These are phyloP conservation scores for Cistogaster globosa DNA, from an alignment of 2,888 invertebrate species.

Conservation along the genomic window DNA sequence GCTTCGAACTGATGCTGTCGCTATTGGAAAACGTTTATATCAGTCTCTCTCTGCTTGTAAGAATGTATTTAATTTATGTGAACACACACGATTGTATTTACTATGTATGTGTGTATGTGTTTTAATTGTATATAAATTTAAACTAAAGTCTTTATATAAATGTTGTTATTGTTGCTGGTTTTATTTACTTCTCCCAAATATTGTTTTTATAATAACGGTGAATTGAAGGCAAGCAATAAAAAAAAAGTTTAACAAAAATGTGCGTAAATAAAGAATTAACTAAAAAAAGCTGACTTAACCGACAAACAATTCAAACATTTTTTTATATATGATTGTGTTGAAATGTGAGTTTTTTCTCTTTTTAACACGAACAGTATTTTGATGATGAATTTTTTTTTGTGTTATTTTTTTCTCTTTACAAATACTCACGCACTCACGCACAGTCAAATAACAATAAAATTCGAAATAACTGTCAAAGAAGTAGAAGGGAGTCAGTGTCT, in stretches of 20 bases:
- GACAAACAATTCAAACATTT: slow-evolving; percentile 41
- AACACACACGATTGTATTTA: slow-evolving; percentile 55
- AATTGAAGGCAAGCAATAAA: slow-evolving; percentile 51
- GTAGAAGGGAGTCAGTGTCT: slow-evolving; percentile 27
- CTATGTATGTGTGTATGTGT: background rate
- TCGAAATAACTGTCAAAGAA: slow-evolving; percentile 1
- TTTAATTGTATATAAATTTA: slow-evolving; percentile 69
- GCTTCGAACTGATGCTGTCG: slow-evolving; percentile 25
- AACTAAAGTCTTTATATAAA: slow-evolving; percentile 50
- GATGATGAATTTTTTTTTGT: slow-evolving; percentile 19
- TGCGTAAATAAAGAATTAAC: slow-evolving; percentile 47
- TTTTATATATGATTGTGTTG: background rate
- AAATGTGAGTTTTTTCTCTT: slow-evolving; percentile 38
- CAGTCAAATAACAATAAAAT: slow-evolving; percentile 13
- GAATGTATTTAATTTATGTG: slow-evolving; percentile 37
- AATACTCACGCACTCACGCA: slow-evolving; percentile 43
- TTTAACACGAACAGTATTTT: slow-evolving; percentile 40
- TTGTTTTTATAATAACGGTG: slow-evolving; percentile 55
- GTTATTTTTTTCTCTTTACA: background rate
- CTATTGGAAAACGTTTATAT: slow-evolving; percentile 65
- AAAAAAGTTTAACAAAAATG: slow-evolving; percentile 51
- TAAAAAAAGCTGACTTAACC: slow-evolving; percentile 32
- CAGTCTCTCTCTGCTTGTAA: slow-evolving; percentile 66
- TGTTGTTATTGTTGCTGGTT: background rate
- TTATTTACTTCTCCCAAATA: slow-evolving; percentile 12